Evolutionary conservation across 2,888 invertebrate genomes (phyloP), one percentile per base, ranked within the genome.

Genomic region (Cheilosia soror): DNA sequence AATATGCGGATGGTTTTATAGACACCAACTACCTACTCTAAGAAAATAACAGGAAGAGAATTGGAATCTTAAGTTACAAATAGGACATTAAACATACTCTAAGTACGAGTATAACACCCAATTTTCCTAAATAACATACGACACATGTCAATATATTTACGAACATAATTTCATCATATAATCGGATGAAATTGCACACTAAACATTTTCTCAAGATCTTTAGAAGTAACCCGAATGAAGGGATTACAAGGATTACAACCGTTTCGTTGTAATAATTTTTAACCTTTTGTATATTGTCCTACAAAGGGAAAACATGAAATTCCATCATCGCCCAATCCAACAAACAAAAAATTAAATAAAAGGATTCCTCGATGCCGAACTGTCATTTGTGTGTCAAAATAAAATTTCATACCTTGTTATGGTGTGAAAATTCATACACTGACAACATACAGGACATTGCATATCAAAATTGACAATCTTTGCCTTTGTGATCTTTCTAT

Each of bases 101-200:
- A n/a, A n/a, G n/a, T n/a, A n/a, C n/a, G n/a, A n/a, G n/a, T n/a
- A n/a, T n/a, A n/a, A n/a, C 29, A 68, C 53, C 60, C 66, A 11
- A 40, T 53, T 15, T 9, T 49, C 31, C 27, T 29, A 57, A 55
- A 62, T 27, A 42, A n/a, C 65, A 13, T 33, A 69, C 29, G 62
- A 68, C 62, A 53, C 53, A 69, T 77, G 68, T 68, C 77, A 68
- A 77, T 69, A 55, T 62, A 13, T 53, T 68, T 77, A 62, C 13
- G 60, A 62, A 51, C 53, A 68, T 53, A 77, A 68, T 77, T 77
- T 60, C 53, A 49, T 69, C 77, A 44, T 37, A 27, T 68, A 69
- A 77, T 68, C 60, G 77, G 77, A 69, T 68, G 53, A 68, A 77
- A 77, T 69, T 69, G 53, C 57, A 77, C 60, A 68, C 76, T 68